A percentile compares a stretch with the other conserved stretches of the same genome.
Conservation (phyloP, 2,888 invertebrate genomes). For the Rotaria sp. region DNA sequence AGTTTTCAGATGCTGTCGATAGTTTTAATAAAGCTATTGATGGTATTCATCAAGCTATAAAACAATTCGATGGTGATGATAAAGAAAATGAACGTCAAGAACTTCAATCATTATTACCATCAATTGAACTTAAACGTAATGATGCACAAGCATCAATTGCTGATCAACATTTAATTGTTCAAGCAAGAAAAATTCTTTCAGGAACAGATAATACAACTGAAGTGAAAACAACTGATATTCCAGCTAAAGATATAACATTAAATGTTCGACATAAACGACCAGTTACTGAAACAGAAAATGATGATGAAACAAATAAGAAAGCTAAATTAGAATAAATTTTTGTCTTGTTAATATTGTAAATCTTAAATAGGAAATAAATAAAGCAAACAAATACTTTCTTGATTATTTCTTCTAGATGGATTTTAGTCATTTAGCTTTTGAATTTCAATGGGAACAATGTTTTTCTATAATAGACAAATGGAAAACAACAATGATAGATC, state of each 20-base stretch:
- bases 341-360: neutral
- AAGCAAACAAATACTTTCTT: neutral
- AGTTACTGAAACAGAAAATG: neutral
- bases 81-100: conserved; percentile 11
- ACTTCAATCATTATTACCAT: neutral
- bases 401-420: conserved; percentile 12
- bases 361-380: neutral
- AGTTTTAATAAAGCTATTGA: conserved; percentile 15
- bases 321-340: neutral
- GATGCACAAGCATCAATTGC: neutral
- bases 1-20: neutral
- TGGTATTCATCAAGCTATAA: neutral
- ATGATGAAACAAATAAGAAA: neutral
- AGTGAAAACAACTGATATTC: neutral
- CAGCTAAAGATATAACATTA: conserved; percentile 21
- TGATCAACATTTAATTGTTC: conserved; percentile 3
- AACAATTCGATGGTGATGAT: neutral
- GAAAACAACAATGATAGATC: neutral
- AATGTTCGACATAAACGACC: conserved; percentile 17
- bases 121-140: neutral
- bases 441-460: conserved; percentile 13
- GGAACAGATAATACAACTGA: neutral
- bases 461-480: neutral
- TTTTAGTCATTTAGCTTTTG: conserved; percentile 6
- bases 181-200: conserved; percentile 8